Evolutionary conservation across 2,888 invertebrate genomes (phyloP), one percentile per base, ranked within the genome.

Genomic region (Ecliptopera silaceata): DNA sequence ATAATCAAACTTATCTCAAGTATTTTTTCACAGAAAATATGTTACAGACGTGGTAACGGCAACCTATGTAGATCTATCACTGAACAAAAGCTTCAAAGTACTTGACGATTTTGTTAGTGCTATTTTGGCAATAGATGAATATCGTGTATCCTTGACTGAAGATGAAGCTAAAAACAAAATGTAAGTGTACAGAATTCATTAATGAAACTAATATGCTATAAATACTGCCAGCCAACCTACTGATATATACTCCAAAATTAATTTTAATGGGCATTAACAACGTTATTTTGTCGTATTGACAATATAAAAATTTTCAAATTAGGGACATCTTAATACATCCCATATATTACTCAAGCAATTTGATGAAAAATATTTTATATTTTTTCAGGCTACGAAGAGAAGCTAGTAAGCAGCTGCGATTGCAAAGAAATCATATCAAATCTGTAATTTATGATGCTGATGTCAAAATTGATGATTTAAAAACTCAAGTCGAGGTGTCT

Each of bases 391-490:
- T 58, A n/a, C 76, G 79, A 10, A 80, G 74, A 11, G 86, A 86
- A 1, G 51, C 79, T 1, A 60, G 64, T 17, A 77, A 63, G 55
- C 81, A 82, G 47, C 45, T 84, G 46, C 72, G 88, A 4, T 80
- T 80, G 42, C 83, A 80, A 31, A 74, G 85, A 1, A 86, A 81
- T 62, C 82, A 84, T 63, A 66, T 76, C 22, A 87, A 84, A 61
- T 68, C 80, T 0, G 72, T 80, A 4, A 57, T 73, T 10, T 86
- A 87, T 56, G 86, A 87, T 29, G 75, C 77, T 13, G 70, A 87
- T 47, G 62, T 69, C 3, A 68, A 63, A 29, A 77, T 86, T 43
- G 80, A 82, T 26, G 50, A 64, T 1, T 72, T 85, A 0, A 77
- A 63, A 49, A 68, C 70, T 18, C 61, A 74, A 68, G 76, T 84